Percentiles rank a stretch among this genome's conserved stretches.
Conservation (phyloP, 2,797 vertebrate species). For the Threskiornis aethiopicus region DNA sequence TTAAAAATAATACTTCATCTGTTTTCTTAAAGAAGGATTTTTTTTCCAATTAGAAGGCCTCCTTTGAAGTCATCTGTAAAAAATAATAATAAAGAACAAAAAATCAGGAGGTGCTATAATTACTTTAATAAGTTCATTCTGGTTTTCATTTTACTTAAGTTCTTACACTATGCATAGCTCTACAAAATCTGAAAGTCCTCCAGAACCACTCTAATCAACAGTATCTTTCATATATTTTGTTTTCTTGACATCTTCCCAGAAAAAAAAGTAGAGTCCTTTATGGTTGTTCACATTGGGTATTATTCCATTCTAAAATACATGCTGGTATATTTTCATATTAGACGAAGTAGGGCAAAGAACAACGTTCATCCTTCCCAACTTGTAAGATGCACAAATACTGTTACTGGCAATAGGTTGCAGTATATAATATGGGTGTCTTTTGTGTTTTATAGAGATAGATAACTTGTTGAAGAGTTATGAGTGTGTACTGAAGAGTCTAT, state of each 20-base stretch:
- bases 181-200: neutral
- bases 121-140: neutral
- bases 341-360: neutral
- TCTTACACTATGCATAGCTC: neutral
- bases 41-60: neutral
- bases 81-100: neutral
- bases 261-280: neutral
- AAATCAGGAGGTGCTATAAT: neutral
- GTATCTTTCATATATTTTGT: neutral
- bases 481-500: neutral
- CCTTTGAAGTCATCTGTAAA: neutral
- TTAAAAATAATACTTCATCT: neutral
- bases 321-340: neutral
- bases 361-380: neutral
- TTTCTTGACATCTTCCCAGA: neutral
- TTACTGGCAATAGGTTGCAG: neutral
- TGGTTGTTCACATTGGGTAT: fast-evolving
- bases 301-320: neutral
- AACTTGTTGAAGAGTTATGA: neutral
- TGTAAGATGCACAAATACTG: neutral
- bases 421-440: neutral
- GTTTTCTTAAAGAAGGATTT: neutral
- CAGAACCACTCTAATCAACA: neutral
- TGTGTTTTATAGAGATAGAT: neutral
- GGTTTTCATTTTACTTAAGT: neutral